Evolutionary conservation across 2,113 vertebrate genomes (phyloP), one percentile per base, ranked within the genome.

Genomic region (Heliornis fulica): DNA sequence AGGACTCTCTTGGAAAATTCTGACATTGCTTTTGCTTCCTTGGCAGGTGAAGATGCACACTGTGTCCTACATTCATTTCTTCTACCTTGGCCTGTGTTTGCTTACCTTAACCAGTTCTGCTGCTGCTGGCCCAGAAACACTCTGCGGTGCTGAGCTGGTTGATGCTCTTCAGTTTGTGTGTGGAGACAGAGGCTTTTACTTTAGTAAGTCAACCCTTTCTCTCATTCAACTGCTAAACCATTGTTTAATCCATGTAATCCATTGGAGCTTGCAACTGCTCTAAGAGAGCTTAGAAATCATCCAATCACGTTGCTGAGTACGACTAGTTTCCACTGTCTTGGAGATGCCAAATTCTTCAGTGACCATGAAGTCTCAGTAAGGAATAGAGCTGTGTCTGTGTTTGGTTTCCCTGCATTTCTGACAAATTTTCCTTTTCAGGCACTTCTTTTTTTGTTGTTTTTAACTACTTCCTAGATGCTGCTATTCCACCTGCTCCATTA

Each of bases 111-210:
- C 98, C 98, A 98, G 98, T 97, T 98, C 98, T 19, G 97, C 97
- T 97, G 98, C 98, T 28, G 98, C 98, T 93, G 98, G 98, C 64
- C 98, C 99, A 2, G 99, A 99, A 98, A 99, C 99, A 9, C 98
- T 99, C 92, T 99, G 99, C 83, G 99, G 99, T 97, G 99, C 99
- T 95, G 99, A 99, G 98, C 97, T 99, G 97, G 99, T 99, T 95
- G 99, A 99, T 87, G 99, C 99, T 96, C 99, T 99, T 97, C 99
- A 99, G 98, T 99, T 99, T 86, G 99, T 99, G 95, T 99, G 99
- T 91, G 99, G 99, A 97, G 99, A 99, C 89, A 98, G 99, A 98
- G 99, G 99, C 97, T 99, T 99, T 98, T 99, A 99, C 98, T 99
- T 99, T 98, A 99, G 99, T 99, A 99, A 99, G 99, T 99, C 97